Percentiles rank a stretch among this genome's conserved stretches.
Conservation (phyloP, 2,113 vertebrate genomes). For the Atherinomorus stipes region DNA sequence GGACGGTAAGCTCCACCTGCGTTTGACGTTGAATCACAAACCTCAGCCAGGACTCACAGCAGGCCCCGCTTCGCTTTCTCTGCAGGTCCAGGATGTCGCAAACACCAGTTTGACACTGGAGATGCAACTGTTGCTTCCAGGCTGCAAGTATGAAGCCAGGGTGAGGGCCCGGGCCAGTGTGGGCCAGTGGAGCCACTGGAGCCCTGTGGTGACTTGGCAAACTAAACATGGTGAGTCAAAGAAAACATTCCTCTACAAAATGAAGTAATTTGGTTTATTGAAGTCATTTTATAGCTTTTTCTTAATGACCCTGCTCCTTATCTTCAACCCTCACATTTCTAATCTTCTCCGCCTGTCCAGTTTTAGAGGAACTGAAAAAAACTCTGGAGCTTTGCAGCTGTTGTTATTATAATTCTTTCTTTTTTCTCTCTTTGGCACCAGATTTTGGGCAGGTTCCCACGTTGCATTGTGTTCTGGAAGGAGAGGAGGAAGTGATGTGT, state of each 20-base stretch:
- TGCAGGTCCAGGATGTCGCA: conserved; percentile 48
- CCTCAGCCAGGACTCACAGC: background rate
- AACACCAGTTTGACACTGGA: conserved; percentile 45
- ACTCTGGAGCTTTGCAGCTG: conserved; percentile 16
- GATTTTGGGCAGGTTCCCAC: conserved; percentile 43
- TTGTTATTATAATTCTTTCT: background rate
- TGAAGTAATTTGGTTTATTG: too few species aligned
- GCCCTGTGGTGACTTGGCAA: conserved; percentile 59
- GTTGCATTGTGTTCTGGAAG: conserved; percentile 70
- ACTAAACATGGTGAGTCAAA: conserved; percentile 52
- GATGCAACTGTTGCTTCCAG: conserved; percentile 23
- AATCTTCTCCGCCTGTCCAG: conserved; percentile 23
- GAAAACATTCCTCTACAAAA: background rate
- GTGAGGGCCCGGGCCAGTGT: conserved; percentile 52
- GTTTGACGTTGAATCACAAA: background rate
- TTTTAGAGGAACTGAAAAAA: background rate
- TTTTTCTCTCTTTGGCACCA: conserved; percentile 19
- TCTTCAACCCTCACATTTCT: conserved; percentile 39
- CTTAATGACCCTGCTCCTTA: conserved; percentile 1
- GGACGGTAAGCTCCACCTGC: conserved; percentile 72
- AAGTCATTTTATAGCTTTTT: too few species aligned
- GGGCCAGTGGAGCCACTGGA: conserved; percentile 79
- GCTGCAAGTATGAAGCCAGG: conserved; percentile 63
- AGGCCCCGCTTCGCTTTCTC: background rate
- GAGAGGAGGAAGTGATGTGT: conserved; percentile 62